Evolutionary conservation across 2,888 invertebrate species (phyloP).

Genomic region (Hypsopygia costalis): DNA sequence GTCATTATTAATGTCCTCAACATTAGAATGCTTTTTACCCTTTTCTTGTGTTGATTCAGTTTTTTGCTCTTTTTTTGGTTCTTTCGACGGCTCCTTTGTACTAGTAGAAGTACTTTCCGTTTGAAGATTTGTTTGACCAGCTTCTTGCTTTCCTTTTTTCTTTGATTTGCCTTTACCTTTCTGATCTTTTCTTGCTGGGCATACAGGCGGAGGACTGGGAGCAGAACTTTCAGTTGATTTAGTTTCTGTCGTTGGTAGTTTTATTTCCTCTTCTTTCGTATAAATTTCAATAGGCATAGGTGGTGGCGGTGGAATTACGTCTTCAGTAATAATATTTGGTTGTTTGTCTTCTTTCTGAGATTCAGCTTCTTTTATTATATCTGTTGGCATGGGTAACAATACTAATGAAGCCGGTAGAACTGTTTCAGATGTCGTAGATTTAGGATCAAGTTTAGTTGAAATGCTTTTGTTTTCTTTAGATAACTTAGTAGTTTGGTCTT

Average conservation of each 20-base stretch:
- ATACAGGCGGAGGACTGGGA: conserved; percentile 25
- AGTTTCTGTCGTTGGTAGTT: conserved; percentile 9
- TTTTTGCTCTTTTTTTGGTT: conserved; percentile 35
- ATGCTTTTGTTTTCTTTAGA: neutral
- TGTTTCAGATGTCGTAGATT: neutral
- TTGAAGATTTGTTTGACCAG: conserved; percentile 18
- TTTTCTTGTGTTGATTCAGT: conserved; percentile 37
- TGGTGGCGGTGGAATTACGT: neutral
- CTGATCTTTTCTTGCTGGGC: conserved; percentile 56
- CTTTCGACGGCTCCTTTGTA: conserved; percentile 38
- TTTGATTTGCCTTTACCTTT: conserved; percentile 63
- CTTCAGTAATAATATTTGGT: neutral
- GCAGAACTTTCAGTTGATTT: conserved; percentile 15
- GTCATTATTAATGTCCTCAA: conserved; percentile 13
- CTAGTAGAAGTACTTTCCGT: conserved; percentile 18
- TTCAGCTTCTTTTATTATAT: neutral
- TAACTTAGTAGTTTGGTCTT: too few relatives aligned
- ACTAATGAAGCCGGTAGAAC: neutral
- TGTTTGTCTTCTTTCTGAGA: neutral
- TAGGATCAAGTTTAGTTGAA: neutral
- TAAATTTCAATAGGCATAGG: conserved; percentile 1
- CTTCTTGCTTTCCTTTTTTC: conserved; percentile 56
- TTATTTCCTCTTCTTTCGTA: conserved; percentile 8
- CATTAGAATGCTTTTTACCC: conserved; percentile 45
- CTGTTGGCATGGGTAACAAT: neutral